Evolutionary conservation across 1,140 invertebrate species (phyloP).

Genomic region (Pinna nobilis): DNA sequence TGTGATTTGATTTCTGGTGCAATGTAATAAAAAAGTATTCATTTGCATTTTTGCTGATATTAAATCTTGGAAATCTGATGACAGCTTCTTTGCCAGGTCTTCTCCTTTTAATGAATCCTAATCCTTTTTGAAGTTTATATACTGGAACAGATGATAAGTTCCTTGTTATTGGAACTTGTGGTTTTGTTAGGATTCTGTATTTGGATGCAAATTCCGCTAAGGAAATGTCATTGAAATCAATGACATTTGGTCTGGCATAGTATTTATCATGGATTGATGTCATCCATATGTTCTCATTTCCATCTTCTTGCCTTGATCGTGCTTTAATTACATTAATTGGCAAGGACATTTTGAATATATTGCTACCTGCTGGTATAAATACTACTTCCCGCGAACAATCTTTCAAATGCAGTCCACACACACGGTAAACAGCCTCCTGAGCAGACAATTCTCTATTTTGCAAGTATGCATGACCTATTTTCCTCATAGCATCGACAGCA

Average conservation of each 20-base stretch:
- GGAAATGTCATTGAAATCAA: slow-evolving; percentile 11
- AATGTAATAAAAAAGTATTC: too few relatives aligned
- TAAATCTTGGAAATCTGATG: slow-evolving; percentile 31
- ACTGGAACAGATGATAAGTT: not conserved
- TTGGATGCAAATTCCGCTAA: slow-evolving; percentile 24
- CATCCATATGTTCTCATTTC: slow-evolving; percentile 26
- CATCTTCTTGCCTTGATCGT: not conserved
- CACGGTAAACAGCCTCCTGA: slow-evolving; percentile 37
- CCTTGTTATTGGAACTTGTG: not conserved
- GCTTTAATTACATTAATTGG: slow-evolving; percentile 17
- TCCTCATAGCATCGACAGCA: slow-evolving; percentile 38
- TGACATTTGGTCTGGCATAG: not conserved
- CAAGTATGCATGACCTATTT: slow-evolving; percentile 47
- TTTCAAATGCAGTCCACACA: slow-evolving; percentile 29
- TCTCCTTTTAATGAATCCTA: slow-evolving; percentile 32
- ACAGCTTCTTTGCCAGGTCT: slow-evolving; percentile 16
- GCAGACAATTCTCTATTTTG: slow-evolving; percentile 44
- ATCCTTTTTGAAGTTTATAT: slow-evolving; percentile 11
- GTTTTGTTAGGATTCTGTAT: slow-evolving; percentile 11
- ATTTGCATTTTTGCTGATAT: too few relatives aligned
- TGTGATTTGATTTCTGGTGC: too few relatives aligned
- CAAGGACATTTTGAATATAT: slow-evolving; percentile 20
- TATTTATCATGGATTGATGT: slow-evolving; percentile 17
- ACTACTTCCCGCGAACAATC: slow-evolving; percentile 18
- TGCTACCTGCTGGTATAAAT: slow-evolving; percentile 23